Evolutionary conservation across 2,797 vertebrate species (phyloP), one percentile per base, ranked within the genome.

Genomic region (Labroides dimidiatus): DNA sequence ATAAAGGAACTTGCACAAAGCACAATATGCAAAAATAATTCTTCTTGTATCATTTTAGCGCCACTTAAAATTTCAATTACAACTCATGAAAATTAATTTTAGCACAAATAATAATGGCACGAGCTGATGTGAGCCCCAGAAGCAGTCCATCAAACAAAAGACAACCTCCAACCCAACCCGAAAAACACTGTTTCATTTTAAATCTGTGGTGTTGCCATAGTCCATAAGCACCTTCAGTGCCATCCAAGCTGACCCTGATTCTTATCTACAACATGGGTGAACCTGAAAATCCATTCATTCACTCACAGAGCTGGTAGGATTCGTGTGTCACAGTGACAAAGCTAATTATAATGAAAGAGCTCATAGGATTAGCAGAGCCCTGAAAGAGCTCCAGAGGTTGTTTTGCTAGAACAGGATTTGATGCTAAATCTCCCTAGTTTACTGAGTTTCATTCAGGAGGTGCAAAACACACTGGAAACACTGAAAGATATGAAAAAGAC

Each of bases 271-370:
- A 51, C 17, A 76, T 64, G 42, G 51, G 39, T 20, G 55, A 20
- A 64, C n/a, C 43, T 23, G 14, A 59, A 70, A 53, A 36, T 59
- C 52, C 37, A 23, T 43, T 75, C 59, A 63, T 65, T 64, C 19
- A 48, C 72, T 61, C 62, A 52, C 54, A 72, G 61, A 56, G 63
- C 57, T 55, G 56, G 57, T 12, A 30, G 62, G 43, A 57, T 74
- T 58, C 54, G 27, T 65, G 62, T 39, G 27, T 52, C 47, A 43
- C 48, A 48, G 20, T 64, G 54, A 53, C 45, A 64, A 70, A 50
- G 41, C 49, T 20, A 74, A 69, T 62, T 66, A 63, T 42, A 42
- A 20, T 12, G 24, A 44, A 56, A 48, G 66, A 39, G 51, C 55
- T 77, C n/a, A 47, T 4, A 61, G 33, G 69, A 73, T 75, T 47